Conservation (phyloP, 2,113 vertebrate genomes). For the human region DNA sequence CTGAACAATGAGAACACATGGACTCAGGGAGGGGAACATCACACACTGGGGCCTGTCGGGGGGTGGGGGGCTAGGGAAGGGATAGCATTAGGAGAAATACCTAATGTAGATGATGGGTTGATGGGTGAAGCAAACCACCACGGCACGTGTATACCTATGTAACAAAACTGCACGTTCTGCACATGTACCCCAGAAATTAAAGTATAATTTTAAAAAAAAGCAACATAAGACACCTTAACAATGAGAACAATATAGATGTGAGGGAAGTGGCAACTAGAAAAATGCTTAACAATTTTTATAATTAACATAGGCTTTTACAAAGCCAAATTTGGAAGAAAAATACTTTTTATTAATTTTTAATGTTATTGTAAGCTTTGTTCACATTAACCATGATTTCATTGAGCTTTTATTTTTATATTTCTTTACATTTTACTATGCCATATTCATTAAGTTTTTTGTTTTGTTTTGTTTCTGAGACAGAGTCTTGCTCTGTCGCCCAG, state of each 20-base stretch:
- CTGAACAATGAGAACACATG: too few relatives aligned
- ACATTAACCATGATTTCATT: neutral
- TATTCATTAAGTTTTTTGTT: neutral
- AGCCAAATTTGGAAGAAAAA: slow-evolving; percentile 14
- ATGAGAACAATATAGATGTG: neutral
- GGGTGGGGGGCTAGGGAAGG: too few relatives aligned
- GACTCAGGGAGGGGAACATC: too few relatives aligned
- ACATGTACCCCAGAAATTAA: too few relatives aligned
- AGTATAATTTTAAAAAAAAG: too few relatives aligned
- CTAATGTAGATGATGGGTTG: too few relatives aligned
- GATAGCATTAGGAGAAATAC: too few relatives aligned
- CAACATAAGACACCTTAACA: neutral
- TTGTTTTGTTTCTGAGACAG: neutral
- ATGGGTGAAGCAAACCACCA: too few relatives aligned
- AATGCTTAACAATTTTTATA: neutral
- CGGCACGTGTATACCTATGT: too few relatives aligned
- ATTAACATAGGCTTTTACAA: neutral
- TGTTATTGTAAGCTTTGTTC: neutral
- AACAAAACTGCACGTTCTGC: too few relatives aligned
- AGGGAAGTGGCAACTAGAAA: neutral
- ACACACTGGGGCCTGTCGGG: too few relatives aligned
- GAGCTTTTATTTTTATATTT: slow-evolving; percentile 1
- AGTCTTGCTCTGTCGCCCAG: too few relatives aligned
- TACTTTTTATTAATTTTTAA: neutral
- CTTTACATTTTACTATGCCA: neutral